Base-by-base conservation (phyloP, 53 echinoderm and acorn worm genomes). In the Paelopatides confundens region DNA sequence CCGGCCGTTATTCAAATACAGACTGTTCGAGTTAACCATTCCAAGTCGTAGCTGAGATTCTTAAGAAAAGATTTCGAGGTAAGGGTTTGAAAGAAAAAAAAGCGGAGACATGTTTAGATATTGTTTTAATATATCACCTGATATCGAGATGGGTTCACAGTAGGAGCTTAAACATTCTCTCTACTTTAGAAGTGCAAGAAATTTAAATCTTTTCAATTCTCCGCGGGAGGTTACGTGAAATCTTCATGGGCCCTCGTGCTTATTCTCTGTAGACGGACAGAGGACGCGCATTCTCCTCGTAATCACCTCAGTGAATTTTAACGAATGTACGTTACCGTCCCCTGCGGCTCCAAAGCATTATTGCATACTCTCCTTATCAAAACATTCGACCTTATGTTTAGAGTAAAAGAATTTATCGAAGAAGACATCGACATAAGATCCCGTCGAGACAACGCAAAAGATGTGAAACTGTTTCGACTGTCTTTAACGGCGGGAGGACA, bases 121-220 rank as follows among this genome's bases (percentile, higher is more conserved):
- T 58, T 58, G 58, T 21, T 58, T 58, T 58, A 58, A 58, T 23
- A 58, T 15, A 58, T 58, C 21, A 58, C 24, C 24, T 3, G 24
- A 23, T 58, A 58, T 58, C 21, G 58, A 58, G 58, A 58, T 58
- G 58, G 58, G n/a, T 18, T 58, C 74, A 6, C 74, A 10, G 74
- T 35, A 74, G 31, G 74, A 8, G 39, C 39, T 74, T 74, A 74
- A 74, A 74, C 74, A 74, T 74, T 39, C 74, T 39, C 74, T 74
- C 24, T 43, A 46, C 74, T 74, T 74, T 35, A 74, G 74, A 74
- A 74, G 74, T 74, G 74, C 74, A 74, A 74, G 46, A 74, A 26
- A 74, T 37, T 46, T 74, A 74, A 74, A 35, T 29, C 40, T 58
- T 58, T 58, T 58, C n/a, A 58, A 15, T 58, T 58, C 58, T 54